Base-by-base conservation (phyloP, 1,140 invertebrate genomes). In the Cyrtorhinus lividipennis region DNA sequence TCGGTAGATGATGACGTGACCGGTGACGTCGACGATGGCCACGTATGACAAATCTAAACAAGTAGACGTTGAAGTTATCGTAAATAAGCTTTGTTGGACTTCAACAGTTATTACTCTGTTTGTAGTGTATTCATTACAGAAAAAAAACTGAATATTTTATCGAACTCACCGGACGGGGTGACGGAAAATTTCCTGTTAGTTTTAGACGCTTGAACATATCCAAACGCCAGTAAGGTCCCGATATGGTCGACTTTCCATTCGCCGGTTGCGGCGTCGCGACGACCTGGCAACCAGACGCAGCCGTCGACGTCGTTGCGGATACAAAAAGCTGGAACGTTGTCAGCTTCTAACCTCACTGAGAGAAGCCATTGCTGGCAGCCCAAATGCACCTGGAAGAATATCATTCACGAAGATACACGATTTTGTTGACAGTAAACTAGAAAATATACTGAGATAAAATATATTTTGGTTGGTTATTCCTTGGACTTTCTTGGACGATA, bases 141-240 rank as follows among this genome's bases (percentile, higher is more conserved):
- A n/a, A n/a, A n/a, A n/a, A n/a, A n/a, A n/a, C n/a, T n/a, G n/a
- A n/a, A n/a, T n/a, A n/a, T n/a, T n/a, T n/a, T n/a, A n/a, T n/a
- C n/a, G n/a, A n/a, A n/a, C 57, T 64, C 67, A 74, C 72, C 74
- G 10, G 86, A 83, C 3, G 87, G 76, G 70, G 85, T 86, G 2
- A 79, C 74, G 0, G 81, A 76, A 71, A 87, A 92, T 71, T 90
- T 89, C 62, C 79, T 78, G 66, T 88, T 81, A 68, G 82, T 78
- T 74, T 92, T 92, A 1, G 88, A 90, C 10, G 88, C 89, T 68
- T 85, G 82, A 0, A 92, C 82, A 74, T 92, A 92, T 20, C 87
- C 89, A 72, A 92, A 84, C 3, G 84, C 84, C 63, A 78, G 75
- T 1, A 87, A 71, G 20, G 83, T 81, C 0, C 81, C 83, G 66